Base-by-base conservation (phyloP, 2,113 vertebrate species). In the Hymenochirus boettgeri region DNA sequence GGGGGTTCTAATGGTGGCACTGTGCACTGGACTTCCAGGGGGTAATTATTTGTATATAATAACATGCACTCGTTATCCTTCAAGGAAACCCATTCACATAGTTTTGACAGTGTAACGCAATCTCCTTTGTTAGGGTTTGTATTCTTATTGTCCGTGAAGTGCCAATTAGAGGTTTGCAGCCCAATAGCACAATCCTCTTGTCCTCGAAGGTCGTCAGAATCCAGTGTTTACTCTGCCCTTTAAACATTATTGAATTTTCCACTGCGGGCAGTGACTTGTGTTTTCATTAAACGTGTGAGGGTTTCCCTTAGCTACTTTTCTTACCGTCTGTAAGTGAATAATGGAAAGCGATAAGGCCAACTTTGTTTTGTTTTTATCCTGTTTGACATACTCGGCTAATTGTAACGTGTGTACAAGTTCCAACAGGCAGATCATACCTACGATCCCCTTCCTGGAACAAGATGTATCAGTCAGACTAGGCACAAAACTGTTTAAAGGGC, bases 241-340 rank as follows among this genome's bases (percentile, higher is more conserved):
- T 59, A 27, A 27, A 45, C 51, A 18, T 35, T 59, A 74, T 26
- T 74, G 61, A 62, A 58, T 71, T 82, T 75, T 78, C 80, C 77
- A 75, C 78, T 73, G 81, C 79, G 73, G 65, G 73, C 75, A 77
- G 72, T 35, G 71, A 67, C 73, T 74, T 77, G 73, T 35, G 72
- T 69, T 78, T 79, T 76, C 72, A 79, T 72, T 70, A 54, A 71
- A 74, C 58, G 47, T 70, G 69, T 62, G 52, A 71, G 77, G 76
- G 79, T 82, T 86, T 83, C 81, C 79, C 76, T 76, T 56, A 75
- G 80, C 70, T 80, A 82, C 71, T 53, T 45, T 72, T 75, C 70
- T 69, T 61, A 62, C 73, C 76, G 67, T 37, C 15, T 22, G 69
- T 61, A 71, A 74, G 73, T 72, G 77, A 76, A 73, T 64, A 70